phyloP scores from a whole-genome alignment of 2,888 invertebrate species.

The Baronia brevicornis region DNA sequence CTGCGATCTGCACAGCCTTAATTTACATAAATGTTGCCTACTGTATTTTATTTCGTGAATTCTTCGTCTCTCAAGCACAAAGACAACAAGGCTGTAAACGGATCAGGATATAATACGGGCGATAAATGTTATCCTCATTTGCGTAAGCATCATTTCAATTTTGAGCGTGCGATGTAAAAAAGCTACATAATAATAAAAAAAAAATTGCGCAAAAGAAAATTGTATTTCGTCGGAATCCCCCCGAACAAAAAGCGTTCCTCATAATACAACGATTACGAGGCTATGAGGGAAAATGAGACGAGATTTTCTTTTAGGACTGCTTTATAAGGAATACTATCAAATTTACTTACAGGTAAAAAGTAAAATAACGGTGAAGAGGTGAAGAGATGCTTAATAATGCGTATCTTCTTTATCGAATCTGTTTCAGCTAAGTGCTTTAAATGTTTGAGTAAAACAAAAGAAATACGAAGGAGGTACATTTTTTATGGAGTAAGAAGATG shows the following conservation, averaged over 20 bases:
- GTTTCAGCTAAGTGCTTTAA: too few species aligned
- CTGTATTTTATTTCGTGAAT: not conserved
- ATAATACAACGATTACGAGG: constrained; percentile 35
- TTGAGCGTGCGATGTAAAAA: constrained; percentile 12
- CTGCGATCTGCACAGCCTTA: too few species aligned
- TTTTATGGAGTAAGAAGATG: too few species aligned
- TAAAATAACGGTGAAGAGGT: constrained; percentile 1
- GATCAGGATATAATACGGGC: constrained; percentile 11
- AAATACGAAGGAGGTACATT: too few species aligned
- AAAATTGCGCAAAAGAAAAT: constrained; percentile 39
- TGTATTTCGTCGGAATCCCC: constrained; percentile 31
- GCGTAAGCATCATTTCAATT: constrained; percentile 15
- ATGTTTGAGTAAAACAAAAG: too few species aligned
- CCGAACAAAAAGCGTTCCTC: constrained; percentile 29
- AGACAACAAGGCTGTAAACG: constrained; percentile 15
- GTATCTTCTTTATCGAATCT: too few species aligned
- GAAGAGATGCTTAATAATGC: constrained; percentile 1
- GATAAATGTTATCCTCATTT: constrained; percentile 17
- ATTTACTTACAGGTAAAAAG: constrained; percentile 14
- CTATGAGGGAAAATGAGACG: constrained; percentile 24
- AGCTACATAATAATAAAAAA: constrained; percentile 28
- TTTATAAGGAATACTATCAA: constrained; percentile 20
- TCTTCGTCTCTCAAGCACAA: not conserved
- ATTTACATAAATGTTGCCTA: too few species aligned
- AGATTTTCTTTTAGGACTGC: constrained; percentile 22